Evolutionary conservation across 2,888 invertebrate genomes (phyloP), one percentile per base, ranked within the genome.

Genomic region (Chouioia cunea): DNA sequence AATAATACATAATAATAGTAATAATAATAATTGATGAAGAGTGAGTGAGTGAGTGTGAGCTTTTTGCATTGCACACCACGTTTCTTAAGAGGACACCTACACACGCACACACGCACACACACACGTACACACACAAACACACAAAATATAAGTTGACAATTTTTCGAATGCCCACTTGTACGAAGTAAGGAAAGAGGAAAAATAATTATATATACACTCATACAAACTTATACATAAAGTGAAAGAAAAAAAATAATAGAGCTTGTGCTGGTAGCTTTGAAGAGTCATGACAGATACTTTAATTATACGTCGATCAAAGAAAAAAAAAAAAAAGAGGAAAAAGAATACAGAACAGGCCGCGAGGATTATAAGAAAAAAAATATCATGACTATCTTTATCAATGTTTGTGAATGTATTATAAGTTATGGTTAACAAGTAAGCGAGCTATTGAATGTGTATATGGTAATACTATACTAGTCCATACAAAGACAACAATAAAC

Each of bases 371-470:
- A 47, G 57, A 60, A 72, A 73, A 76, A 79, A 81, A 79, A 79
- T 80, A 80, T 83, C 84, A 83, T 84, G 84, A 82, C 83, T 84
- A 81, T 79, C 82, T 83, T 80, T 84, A 85, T 85, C 83, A 83
- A 83, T 85, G 83, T 85, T 84, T 83, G 82, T 84, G 85, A 83
- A 80, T 84, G 83, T 84, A 84, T 80, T 79, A 80, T 84, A 84
- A 84, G 81, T 82, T 82, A 83, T 78, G 79, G 81, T 81, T 79
- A 81, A 80, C 82, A 84, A 85, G 79, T 83, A 82, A 85, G 82
- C 82, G 83, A 85, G 83, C 83, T 85, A 85, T 82, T 84, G 83
- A 84, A 84, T 84, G 84, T 85, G 84, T 85, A 84, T 79, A 85
- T 84, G 83, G 82, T 84, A 82, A 82, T 82, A 83, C 79, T 83